Percentiles rank a stretch among this genome's conserved stretches.
Evolutionary conservation across 2,888 invertebrate genomes (phyloP).

Genomic region (Alcis repandata): DNA sequence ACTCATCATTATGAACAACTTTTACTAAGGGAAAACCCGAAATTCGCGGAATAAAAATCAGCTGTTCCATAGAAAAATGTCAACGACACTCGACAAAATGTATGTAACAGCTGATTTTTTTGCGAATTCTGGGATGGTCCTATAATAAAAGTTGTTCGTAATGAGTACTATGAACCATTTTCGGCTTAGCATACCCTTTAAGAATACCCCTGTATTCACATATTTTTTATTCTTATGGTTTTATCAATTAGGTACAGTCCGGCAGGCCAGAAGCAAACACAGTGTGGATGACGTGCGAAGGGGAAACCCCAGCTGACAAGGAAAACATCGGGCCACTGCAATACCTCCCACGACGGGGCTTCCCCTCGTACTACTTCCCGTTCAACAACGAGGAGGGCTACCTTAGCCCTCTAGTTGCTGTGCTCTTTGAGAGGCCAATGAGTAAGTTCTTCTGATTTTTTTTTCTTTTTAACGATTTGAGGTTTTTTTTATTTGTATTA

Average conservation of each 20-base stretch:
- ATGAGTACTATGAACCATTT: constrained; percentile 47
- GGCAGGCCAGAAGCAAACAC: constrained; percentile 87
- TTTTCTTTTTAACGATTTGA: too few relatives aligned
- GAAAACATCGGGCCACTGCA: constrained; percentile 97
- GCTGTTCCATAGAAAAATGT: too few relatives aligned
- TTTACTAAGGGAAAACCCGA: too few relatives aligned
- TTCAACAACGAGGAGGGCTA: constrained; percentile 94
- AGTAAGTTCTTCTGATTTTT: constrained; percentile 84
- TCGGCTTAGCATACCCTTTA: constrained; percentile 42
- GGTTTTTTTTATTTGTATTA: too few relatives aligned
- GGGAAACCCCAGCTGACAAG: constrained; percentile 96
- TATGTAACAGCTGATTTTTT: too few relatives aligned
- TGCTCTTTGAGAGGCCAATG: constrained; percentile 93
- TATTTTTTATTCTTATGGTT: too few relatives aligned
- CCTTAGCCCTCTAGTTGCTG: constrained; percentile 95
- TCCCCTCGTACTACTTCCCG: constrained; percentile 94
- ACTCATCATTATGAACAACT: too few relatives aligned
- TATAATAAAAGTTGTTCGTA: too few relatives aligned
- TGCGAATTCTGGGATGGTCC: too few relatives aligned
- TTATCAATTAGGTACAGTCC: constrained; percentile 56
- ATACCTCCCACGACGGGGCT: constrained; percentile 94
- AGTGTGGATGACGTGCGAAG: constrained; percentile 97
- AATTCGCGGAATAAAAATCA: too few relatives aligned
- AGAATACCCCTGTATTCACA: too few relatives aligned
- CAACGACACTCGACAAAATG: too few relatives aligned